phyloP scores from a whole-genome alignment of 2,797 vertebrate genomes.

The Loris lydekkerianus region DNA sequence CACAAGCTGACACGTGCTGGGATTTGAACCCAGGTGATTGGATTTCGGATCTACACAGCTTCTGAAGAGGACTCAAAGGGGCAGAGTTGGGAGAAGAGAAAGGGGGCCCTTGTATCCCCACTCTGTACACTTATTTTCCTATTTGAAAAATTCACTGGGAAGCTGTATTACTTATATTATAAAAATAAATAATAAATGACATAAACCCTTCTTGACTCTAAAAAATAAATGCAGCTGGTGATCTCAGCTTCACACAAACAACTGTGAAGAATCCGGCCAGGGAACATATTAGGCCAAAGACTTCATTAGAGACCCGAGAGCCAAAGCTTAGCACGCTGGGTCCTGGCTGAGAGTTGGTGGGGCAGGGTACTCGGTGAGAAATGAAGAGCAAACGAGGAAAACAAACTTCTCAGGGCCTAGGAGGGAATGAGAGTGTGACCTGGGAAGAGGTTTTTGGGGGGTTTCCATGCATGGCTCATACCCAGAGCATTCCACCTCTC shows the following conservation, averaged over 20 bases:
- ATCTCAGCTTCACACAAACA: slow-evolving; percentile 20
- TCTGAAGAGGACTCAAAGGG: neutral
- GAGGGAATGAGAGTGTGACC: neutral
- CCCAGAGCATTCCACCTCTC: neutral
- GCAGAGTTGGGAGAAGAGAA: fast-evolving
- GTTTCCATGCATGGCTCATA: neutral
- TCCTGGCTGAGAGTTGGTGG: neutral
- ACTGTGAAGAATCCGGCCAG: neutral
- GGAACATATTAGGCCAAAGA: neutral
- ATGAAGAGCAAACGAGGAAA: neutral
- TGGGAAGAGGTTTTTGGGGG: neutral
- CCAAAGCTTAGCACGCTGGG: neutral
- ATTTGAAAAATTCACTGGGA: neutral
- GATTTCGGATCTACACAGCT: neutral
- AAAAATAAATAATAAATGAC: slow-evolving; percentile 32
- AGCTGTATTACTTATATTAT: neutral
- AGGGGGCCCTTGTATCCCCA: neutral
- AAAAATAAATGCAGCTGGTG: neutral
- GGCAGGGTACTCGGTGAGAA: neutral
- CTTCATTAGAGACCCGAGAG: neutral
- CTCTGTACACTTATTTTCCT: neutral
- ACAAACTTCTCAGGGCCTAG: neutral
- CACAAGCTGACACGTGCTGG: neutral
- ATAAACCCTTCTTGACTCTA: slow-evolving; percentile 22
- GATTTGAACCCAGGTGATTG: neutral